Conservation (phyloP, 2,113 vertebrate genomes). For the Pseudorhombus dupliciocellatus region DNA sequence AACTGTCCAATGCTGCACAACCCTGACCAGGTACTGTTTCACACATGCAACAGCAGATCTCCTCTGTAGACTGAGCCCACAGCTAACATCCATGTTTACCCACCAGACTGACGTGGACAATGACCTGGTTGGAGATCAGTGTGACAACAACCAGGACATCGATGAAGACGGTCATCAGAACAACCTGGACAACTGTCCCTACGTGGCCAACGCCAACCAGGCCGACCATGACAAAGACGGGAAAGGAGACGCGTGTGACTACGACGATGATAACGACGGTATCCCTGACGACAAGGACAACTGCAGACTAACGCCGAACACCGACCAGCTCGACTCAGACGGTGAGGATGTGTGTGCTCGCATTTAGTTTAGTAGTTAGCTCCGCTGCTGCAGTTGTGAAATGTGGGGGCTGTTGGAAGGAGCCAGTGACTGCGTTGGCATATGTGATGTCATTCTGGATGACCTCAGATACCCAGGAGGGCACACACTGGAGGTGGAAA, state of each 20-base stretch:
- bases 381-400: slow-evolving; percentile 50
- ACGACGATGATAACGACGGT: slow-evolving; percentile 95
- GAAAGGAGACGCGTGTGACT: slow-evolving; percentile 94
- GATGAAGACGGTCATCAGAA: slow-evolving; percentile 98
- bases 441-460: slow-evolving; percentile 63
- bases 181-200: slow-evolving; percentile 97
- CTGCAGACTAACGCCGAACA: slow-evolving; percentile 92
- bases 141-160: slow-evolving; percentile 96
- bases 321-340: slow-evolving; percentile 88
- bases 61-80: not conserved
- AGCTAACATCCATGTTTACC: slow-evolving; percentile 9
- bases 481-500: slow-evolving; percentile 65
- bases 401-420: slow-evolving; percentile 55
- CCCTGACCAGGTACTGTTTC: slow-evolving; percentile 83
- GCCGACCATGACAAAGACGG: slow-evolving; percentile 96
- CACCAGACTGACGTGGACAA: slow-evolving; percentile 90
- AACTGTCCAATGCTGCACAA: slow-evolving; percentile 96
- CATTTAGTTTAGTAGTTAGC: slow-evolving; percentile 41
- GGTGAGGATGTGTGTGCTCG: slow-evolving; percentile 78
- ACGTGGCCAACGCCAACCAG: slow-evolving; percentile 94
- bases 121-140: slow-evolving; percentile 95
- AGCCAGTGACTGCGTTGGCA: slow-evolving; percentile 42
- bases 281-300: slow-evolving; percentile 95
- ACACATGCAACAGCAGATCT: not conserved
- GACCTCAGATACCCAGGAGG: slow-evolving; percentile 48